Base-by-base conservation (phyloP, 1,140 invertebrate genomes). In the Drosophila pallidifrons region DNA sequence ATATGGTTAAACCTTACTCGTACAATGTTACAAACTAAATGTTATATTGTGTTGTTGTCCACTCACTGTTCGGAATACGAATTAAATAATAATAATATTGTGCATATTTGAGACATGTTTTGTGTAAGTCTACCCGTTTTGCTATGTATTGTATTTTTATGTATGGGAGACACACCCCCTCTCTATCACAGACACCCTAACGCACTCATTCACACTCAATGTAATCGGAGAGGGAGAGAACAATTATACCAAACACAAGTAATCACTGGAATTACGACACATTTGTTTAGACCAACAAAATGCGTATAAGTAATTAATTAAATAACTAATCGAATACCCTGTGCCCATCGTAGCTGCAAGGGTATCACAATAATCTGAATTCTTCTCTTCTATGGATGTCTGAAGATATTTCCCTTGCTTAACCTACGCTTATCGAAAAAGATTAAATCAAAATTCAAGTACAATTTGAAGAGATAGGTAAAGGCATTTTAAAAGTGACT, bases 21-120 rank as follows among this genome's bases (percentile, higher is more conserved):
- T 45, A 35, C 28, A 47, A 47, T 61, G 45, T 47, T 47, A 49
- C 15, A 16, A 61, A 61, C 45, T 49, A 51, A 61, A 79, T 87
- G 77, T 82, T 87, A 82, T 80, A 74, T 82, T 88, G 80, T 82
- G 79, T 87, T 87, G 77, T 74, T 87, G 77, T 87, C 81, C 72
- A 76, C 58, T 82, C 75, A 75, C 72, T 74, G 74, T 79, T 68
- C 82, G 69, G 51, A 78, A 32, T 54, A 54, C 51, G n/a, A 54
- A 32, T 35, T 25, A 49, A 25, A 49, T 49, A 52, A 30, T 52
- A 32, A 32, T 32, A 32, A 10, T 38, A 38, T 38, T 13, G n/a
- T 43, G 41, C n/a, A 43, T 43, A 43, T 13, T 13, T 43, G 41
- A 43, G 41, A 13, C 41, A 43, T 43, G 41, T 43, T 43, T n/a